phyloP scores from a whole-genome alignment of 2,113 vertebrate genomes.

The Otus sunia region DNA sequence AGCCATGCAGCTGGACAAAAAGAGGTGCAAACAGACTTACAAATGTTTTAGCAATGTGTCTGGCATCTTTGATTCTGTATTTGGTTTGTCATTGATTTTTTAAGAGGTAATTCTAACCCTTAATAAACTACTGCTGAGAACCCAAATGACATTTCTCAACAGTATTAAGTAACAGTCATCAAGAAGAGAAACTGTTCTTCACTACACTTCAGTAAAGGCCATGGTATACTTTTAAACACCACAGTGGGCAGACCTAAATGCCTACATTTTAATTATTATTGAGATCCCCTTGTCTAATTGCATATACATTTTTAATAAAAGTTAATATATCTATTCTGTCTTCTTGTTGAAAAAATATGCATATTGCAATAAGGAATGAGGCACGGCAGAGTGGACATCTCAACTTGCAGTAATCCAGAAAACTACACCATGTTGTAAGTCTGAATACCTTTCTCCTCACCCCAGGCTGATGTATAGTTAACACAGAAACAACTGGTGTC shows the following conservation, averaged over 20 bases:
- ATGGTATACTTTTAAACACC: neutral
- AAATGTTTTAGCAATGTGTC: neutral
- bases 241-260: neutral
- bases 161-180: neutral
- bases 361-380: neutral
- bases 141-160: neutral
- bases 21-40: neutral
- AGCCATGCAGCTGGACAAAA: neutral
- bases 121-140: neutral
- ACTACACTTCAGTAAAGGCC: neutral
- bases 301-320: neutral
- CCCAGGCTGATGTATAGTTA: neutral
- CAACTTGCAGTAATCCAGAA: neutral
- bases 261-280: neutral
- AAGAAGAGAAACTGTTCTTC: neutral
- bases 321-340: neutral
- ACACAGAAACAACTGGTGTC: neutral
- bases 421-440: neutral
- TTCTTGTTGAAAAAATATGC: neutral
- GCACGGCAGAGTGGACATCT: neutral
- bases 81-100: neutral
- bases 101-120: neutral
- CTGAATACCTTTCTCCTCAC: neutral
- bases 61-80: neutral
- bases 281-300: neutral